phyloP scores from a whole-genome alignment of 2,888 invertebrate species.

The Agrilus cyanescens region DNA sequence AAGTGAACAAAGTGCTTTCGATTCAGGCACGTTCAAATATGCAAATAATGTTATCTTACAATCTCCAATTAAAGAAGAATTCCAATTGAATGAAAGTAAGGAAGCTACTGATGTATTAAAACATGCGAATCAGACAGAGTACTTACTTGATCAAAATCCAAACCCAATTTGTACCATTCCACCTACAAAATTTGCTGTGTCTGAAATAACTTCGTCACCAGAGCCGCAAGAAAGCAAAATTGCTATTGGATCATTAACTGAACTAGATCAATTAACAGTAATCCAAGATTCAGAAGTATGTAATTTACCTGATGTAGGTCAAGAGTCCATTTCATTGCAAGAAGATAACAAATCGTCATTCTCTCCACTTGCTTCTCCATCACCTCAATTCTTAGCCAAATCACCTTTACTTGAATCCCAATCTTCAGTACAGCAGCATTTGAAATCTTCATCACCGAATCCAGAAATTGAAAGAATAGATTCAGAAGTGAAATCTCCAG shows the following conservation, averaged over 20 bases:
- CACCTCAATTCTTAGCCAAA: background rate
- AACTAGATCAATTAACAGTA: background rate
- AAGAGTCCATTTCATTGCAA: background rate
- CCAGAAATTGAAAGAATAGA: conserved; percentile 2
- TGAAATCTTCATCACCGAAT: conserved; percentile 2
- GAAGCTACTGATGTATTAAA: too few relatives aligned
- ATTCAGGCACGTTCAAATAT: too few relatives aligned
- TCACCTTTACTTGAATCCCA: too few relatives aligned
- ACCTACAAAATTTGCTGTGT: background rate
- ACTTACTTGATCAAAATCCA: too few relatives aligned
- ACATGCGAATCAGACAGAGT: too few relatives aligned
- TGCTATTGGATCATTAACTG: background rate
- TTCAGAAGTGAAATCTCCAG: conserved; percentile 1
- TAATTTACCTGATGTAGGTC: background rate
- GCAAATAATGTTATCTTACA: too few relatives aligned
- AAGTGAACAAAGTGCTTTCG: too few relatives aligned
- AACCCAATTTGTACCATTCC: too few relatives aligned
- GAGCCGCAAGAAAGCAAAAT: background rate
- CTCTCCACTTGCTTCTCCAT: background rate
- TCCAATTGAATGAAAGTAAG: too few relatives aligned
- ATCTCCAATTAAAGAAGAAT: too few relatives aligned
- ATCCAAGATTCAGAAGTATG: background rate
- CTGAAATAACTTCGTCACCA: background rate
- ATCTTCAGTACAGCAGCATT: too few relatives aligned
- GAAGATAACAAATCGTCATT: background rate